Evolutionary conservation across 1,140 invertebrate species (phyloP).

Genomic region (Nixonia krombeini): DNA sequence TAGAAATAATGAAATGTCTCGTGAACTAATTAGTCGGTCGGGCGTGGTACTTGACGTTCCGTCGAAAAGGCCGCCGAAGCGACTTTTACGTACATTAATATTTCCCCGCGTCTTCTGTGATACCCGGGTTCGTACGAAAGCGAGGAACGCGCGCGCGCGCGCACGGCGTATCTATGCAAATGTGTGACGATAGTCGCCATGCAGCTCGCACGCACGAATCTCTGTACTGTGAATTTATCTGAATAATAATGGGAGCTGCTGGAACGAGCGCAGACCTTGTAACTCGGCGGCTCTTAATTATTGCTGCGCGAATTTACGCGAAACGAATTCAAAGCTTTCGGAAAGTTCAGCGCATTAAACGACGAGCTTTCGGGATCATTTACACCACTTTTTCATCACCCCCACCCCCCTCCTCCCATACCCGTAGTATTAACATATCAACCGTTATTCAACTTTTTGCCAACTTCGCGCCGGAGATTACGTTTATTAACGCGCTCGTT

Average conservation of each 20-base stretch:
- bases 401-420: neutral
- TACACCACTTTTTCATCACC: neutral
- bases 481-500: too few species aligned
- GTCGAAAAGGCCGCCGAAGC: neutral
- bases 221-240: constrained; percentile 7
- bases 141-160: neutral
- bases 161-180: constrained; percentile 10
- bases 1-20: neutral
- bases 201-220: constrained; percentile 9
- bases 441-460: too few species aligned
- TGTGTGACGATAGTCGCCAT: constrained; percentile 12
- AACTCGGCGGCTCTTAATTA: constrained; percentile 8
- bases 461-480: too few species aligned
- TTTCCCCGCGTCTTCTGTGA: constrained; percentile 1
- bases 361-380: neutral
- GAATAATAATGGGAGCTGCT: constrained; percentile 8
- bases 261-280: constrained; percentile 5
- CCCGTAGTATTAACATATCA: neutral
- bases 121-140: neutral
- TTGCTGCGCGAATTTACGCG: constrained; percentile 1
- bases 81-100: constrained; percentile 5
- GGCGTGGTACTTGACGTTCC: neutral
- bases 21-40: neutral
- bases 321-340: constrained; percentile 7
- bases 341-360: constrained; percentile 2